Evolutionary conservation across 2,888 invertebrate genomes (phyloP).

Genomic region (Lepidochitona cinerea): DNA sequence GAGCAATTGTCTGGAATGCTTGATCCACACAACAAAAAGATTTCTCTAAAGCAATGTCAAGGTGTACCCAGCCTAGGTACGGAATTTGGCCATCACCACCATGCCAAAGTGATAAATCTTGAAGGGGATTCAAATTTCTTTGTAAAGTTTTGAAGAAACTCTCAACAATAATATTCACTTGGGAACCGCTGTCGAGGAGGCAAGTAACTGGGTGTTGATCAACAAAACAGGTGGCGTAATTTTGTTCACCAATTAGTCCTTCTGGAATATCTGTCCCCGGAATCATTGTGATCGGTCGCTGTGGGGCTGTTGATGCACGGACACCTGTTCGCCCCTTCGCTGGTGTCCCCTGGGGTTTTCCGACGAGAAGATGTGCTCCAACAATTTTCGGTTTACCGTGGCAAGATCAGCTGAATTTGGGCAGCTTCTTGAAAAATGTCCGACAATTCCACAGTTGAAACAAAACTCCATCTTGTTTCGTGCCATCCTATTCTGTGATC

Average conservation of each 20-base stretch:
- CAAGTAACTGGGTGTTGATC: not conserved
- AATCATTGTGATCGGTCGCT: not conserved
- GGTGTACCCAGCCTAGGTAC: not conserved
- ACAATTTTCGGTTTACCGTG: not conserved
- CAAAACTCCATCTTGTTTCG: not conserved
- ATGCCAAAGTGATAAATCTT: not conserved
- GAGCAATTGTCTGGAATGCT: not conserved
- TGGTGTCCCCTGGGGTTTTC: not conserved
- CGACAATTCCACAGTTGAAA: not conserved
- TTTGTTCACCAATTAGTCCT: constrained; percentile 4
- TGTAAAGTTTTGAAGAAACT: not conserved
- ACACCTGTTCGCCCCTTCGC: not conserved
- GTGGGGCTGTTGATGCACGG: not conserved
- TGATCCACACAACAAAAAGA: not conserved
- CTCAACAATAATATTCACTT: not conserved
- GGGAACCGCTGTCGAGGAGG: not conserved
- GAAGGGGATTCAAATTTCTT: not conserved
- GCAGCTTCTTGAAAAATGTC: not conserved
- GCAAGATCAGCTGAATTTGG: not conserved
- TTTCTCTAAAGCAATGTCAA: not conserved
- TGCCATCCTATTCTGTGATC: not conserved
- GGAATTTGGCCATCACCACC: not conserved
- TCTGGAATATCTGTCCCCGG: not conserved
- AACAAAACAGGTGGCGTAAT: not conserved
- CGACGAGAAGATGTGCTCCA: not conserved